These are phyloP conservation scores for Apotomis turbidana DNA, from an alignment of 2,888 invertebrate species.

Conservation along the genomic window DNA sequence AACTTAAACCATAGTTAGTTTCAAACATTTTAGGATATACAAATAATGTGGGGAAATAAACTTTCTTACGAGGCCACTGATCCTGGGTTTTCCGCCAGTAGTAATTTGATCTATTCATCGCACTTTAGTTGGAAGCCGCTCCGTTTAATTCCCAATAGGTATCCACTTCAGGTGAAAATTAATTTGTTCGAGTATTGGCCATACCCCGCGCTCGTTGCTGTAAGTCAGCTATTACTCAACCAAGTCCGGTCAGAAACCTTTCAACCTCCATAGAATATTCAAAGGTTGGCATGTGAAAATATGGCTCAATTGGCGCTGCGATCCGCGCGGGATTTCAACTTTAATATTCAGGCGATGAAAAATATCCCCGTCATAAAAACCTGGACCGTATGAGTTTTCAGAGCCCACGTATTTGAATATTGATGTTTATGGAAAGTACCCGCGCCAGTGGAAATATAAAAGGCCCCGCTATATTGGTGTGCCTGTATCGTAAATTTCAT, in stretches of 20 bases:
- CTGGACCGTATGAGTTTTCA: conserved; percentile 75
- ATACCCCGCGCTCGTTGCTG: background rate
- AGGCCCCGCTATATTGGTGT: conserved; percentile 49
- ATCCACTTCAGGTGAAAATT: conserved; percentile 9
- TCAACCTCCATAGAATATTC: conserved; percentile 77
- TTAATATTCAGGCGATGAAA: conserved; percentile 80
- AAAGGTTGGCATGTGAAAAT: conserved; percentile 73
- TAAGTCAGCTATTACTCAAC: conserved; percentile 50
- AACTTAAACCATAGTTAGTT: too few relatives aligned
- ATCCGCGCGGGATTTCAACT: conserved; percentile 69
- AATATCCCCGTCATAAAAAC: conserved; percentile 76
- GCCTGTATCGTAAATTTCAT: conserved; percentile 51
- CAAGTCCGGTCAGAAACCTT: conserved; percentile 62
- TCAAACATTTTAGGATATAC: too few relatives aligned
- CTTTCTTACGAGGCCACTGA: too few relatives aligned
- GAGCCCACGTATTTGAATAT: conserved; percentile 75
- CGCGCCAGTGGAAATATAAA: conserved; percentile 52
- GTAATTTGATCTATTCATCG: too few relatives aligned
- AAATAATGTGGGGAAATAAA: too few relatives aligned
- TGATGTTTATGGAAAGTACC: conserved; percentile 73
- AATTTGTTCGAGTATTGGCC: conserved; percentile 13
- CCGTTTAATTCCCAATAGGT: conserved; percentile 5
- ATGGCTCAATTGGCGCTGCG: conserved; percentile 73
- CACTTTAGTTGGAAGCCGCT: too few relatives aligned
- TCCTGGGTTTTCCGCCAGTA: too few relatives aligned